A percentile compares a stretch with the other conserved stretches of the same genome.
These are phyloP conservation scores for Glaucomys volans DNA, from an alignment of 2,113 vertebrate species.

Conservation along the genomic window DNA sequence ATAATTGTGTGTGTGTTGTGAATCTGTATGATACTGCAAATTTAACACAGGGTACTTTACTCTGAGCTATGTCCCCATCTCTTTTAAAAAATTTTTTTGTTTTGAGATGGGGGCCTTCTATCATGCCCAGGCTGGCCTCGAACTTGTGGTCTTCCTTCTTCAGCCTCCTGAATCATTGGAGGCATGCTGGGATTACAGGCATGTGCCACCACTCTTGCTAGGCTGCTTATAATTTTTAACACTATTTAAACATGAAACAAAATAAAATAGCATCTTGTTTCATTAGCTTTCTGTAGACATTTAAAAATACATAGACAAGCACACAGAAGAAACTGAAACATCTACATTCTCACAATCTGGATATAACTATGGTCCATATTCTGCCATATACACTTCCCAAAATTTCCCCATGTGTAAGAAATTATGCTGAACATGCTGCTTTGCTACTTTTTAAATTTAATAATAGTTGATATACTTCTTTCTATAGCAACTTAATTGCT, in stretches of 20 bases:
- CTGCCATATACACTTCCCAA: not conserved
- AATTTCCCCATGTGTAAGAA: not conserved
- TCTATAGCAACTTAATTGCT: not conserved
- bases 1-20: not conserved
- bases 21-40: no score
- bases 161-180: no score
- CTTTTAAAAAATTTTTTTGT: no score
- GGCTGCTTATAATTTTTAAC: not conserved
- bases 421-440: not conserved
- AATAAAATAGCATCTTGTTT: not conserved
- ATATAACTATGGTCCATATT: not conserved
- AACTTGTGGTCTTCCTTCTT: no score
- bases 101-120: no score
- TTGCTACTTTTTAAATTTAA: not conserved
- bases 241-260: conserved; percentile 33
- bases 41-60: no score
- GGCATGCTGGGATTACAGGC: no score
- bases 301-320: not conserved
- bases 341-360: not conserved
- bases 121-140: no score
- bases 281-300: not conserved
- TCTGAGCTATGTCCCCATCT: no score
- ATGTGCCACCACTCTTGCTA: no score
- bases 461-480: not conserved
- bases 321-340: conserved; percentile 2